Evolutionary conservation across 1,140 invertebrate species (phyloP), one percentile per base, ranked within the genome.

Genomic region (Zaprionus davidi): DNA sequence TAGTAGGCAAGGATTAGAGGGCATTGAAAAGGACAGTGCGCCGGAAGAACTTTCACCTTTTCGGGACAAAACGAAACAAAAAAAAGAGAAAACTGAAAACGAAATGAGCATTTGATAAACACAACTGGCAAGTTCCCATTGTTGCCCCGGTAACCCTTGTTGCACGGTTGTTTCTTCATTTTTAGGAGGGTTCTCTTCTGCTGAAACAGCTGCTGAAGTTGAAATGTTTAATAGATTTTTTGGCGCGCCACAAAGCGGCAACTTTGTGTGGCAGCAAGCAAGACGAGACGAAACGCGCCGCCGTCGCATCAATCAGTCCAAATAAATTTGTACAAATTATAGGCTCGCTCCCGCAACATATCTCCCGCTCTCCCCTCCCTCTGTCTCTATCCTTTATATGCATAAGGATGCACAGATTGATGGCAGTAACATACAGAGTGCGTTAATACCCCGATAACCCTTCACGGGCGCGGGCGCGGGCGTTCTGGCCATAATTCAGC

Each of bases 11-110:
- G 84, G 84, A 78, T 88, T 88, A 87, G 51, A 68, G 44, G 28
- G 36, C 53, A 77, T 58, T 65, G 56, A 71, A 68, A 63, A 51
- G 46, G 60, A 55, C 70, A 81, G 67, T 68, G 78, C 71, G 75
- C 84, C 85, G 85, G 86, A 90, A 90, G 85, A 90, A 90, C 85
- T 90, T 90, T 90, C 85, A 90, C 85, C 85, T 90, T 90, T 82
- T 12, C 9, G 7, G n/a, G n/a, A n/a, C 17, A 46, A 46, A 17
- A 9, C 7, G 17, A 17, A 41, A 41, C 5, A 38, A 38, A 41
- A 41, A 44, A 46, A 46, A 46, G n/a, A 17, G 41, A 36, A 24
- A 44, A 56, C 24, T 57, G 38, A 56, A 60, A 68, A 56, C 49
- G 72, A 82, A 83, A 82, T 82, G 76, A 65, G 71, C 76, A 73